A percentile compares a stretch with the other conserved stretches of the same genome.
phyloP scores from a whole-genome alignment of 1,140 invertebrate species.

The Drosophila asahinai region DNA sequence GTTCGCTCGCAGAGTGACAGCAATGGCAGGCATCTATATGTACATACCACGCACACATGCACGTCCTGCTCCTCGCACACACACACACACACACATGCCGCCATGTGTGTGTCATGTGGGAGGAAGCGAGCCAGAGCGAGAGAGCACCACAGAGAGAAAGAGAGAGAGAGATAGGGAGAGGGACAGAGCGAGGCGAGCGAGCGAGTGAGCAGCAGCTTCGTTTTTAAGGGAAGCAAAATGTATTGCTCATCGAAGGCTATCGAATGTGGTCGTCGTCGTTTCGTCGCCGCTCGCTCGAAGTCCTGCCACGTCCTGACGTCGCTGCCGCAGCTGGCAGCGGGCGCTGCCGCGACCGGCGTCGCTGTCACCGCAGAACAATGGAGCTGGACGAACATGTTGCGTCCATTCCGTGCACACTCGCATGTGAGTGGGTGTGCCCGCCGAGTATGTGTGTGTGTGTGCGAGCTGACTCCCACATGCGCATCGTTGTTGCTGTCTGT shows the following conservation, averaged over 20 bases:
- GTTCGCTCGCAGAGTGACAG: slow-evolving; percentile 47
- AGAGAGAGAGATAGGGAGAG: neutral
- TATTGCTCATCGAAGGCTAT: slow-evolving; percentile 84
- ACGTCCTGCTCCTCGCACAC: slow-evolving; percentile 57
- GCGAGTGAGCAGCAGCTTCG: slow-evolving; percentile 43
- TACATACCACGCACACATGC: slow-evolving; percentile 30
- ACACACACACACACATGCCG: slow-evolving; percentile 8
- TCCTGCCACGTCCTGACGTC: neutral
- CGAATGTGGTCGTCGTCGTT: slow-evolving; percentile 70
- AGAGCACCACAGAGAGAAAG: slow-evolving; percentile 6
- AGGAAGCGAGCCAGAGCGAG: slow-evolving; percentile 10
- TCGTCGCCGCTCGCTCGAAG: slow-evolving; percentile 8
- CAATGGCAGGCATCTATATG: slow-evolving; percentile 37
- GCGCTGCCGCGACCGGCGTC: slow-evolving; percentile 8
- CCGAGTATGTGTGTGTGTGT: slow-evolving; percentile 47
- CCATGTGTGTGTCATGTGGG: slow-evolving; percentile 15
- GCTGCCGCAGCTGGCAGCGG: slow-evolving; percentile 3
- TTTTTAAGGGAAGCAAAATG: slow-evolving; percentile 81
- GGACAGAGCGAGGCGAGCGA: slow-evolving; percentile 12
- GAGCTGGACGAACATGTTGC: slow-evolving; percentile 80
- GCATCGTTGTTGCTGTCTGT: slow-evolving; percentile 36
- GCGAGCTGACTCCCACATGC: slow-evolving; percentile 55
- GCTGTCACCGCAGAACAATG: slow-evolving; percentile 56
- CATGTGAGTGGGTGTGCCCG: slow-evolving; percentile 44
- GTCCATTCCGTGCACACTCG: slow-evolving; percentile 38